Base-by-base conservation (phyloP, 2,113 vertebrate genomes). In the Colaptes auratus region DNA sequence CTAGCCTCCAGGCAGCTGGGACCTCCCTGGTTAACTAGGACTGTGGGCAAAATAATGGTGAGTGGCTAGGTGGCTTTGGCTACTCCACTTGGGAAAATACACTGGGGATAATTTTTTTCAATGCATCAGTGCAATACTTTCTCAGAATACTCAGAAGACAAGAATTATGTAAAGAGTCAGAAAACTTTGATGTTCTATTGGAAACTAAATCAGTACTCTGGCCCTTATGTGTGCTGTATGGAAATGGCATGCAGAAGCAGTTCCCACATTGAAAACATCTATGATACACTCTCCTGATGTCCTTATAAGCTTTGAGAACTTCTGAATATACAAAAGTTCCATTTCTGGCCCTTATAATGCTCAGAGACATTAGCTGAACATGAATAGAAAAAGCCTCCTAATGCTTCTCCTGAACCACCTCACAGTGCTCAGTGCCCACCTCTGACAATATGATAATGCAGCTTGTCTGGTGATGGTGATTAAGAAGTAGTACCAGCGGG, bases 211-310 rank as follows among this genome's bases (percentile, higher is more conserved):
- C 46, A 76, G 12, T 23, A 14, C 7, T 60, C 13, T 1, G 7
- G 6, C 10, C 42, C 9, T 16, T 27, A 17, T 18, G 9, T 44
- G 2, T 55, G 12, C 9, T 46, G 12, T 23, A n/a, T 15, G 6
- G 12, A 87, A 92, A 85, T 15, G 2, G 6, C 18, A 19, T 12
- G 5, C 33, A 17, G 25, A 65, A 79, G 21, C 13, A 48, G 4
- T 58, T 79, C 24, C 28, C 18, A 7, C 11, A 6, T 9, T 31
- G 20, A 67, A 85, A 15, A 10, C 0, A 0, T 33, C 19, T 21
- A 8, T 36, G 13, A 60, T 59, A 82, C 6, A 2, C 9, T 5
- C 8, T 87, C 8, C 8, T 53, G n/a, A 6, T 21, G n/a, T 16
- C 33, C 1, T 0, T 20, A 6, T 23, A 15, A 36, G 24, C 20